Evolutionary conservation across 2,888 invertebrate genomes (phyloP), one percentile per base, ranked within the genome.

Genomic region (Ectemnius lituratus): DNA sequence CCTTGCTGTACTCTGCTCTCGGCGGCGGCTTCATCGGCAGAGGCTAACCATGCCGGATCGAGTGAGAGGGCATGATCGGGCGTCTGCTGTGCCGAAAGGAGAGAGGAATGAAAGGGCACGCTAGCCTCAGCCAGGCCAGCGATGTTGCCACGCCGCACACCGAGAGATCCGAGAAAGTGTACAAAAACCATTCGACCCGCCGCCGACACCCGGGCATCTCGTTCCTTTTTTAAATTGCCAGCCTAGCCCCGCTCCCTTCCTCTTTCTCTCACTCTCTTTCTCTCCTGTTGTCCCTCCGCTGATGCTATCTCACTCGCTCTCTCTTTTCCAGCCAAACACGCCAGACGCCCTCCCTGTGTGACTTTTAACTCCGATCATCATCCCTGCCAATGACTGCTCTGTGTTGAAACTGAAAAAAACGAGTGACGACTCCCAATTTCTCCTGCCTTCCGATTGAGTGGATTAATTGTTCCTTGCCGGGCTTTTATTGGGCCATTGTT

Each of bases 161-260:
- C 83, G 57, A 76, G 57, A 76, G 78, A 69, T 84, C 85, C 83
- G 79, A 86, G 87, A 85, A 87, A 87, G 84, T 87, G 82, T 84
- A 84, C 85, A 88, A 89, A 88, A 88, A 88, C 82, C 84, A 78
- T 76, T 70, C 83, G 82, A 75, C 82, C 84, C 81, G 76, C 84
- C 81, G 76, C 79, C 79, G 79, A 79, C 73, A 76, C 78, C 71
- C 71, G 77, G 61, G 64, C 75, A 75, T 75, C 76, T 52, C 72
- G 75, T 80, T 80, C 70, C 82, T 82, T 74, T 73, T 80, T 75
- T 78, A 78, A 78, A 78, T 78, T 77, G 77, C 77, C 77, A 77
- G 70, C 73, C 77, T 78, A 73, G 73, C 76, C 76, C 77, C 57
- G 18, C 27, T 37, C 47, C 67, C 49, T 58, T 57, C 58, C 63